Base-by-base conservation (phyloP, 2,888 invertebrate species). In the Scaptomyza caliginosa region DNA sequence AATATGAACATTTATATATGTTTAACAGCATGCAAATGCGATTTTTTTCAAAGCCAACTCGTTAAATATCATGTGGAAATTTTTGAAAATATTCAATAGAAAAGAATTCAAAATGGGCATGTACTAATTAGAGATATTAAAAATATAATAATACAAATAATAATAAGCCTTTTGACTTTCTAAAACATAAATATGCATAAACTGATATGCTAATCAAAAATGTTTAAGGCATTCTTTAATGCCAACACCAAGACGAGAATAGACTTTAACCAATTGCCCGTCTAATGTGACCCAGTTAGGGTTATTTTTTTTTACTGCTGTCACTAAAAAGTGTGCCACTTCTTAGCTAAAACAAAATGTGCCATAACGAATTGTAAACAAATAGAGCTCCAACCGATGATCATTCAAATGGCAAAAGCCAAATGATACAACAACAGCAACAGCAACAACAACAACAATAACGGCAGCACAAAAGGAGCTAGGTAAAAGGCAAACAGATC, bases 341-440 rank as follows among this genome's bases (percentile, higher is more conserved):
- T 74, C 56, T 76, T 34, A 38, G 16, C 63, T 60, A 24, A 24
- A 48, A 16, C 64, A 59, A 81, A 68, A 74, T 74, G 69, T 79
- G 85, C 72, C 74, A 72, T 72, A 79, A 74, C 70, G 86, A 88
- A 85, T 78, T 75, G 74, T 71, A 71, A 76, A 72, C 67, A 77
- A 86, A 78, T 74, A 71, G 49, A 71, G 39, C 51, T 58, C 60
- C 56, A 67, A 17, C 42, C 42, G 46, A 57, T 71, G 55, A 68
- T 68, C 70, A 64, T 75, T 87, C 67, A 83, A 80, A 80, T 74
- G 75, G 67, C 74, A 84, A 67, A 67, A 42, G 77, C 55, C 63
- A 66, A 67, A 66, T 38, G 49, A 36, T 40, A 46, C 16, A 51
- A 24, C 19, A 49, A 48, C 32, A 45, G 23, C 34, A 32, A 6